phyloP scores from a whole-genome alignment of 2,113 vertebrate genomes.

The Pimephales promelas region DNA sequence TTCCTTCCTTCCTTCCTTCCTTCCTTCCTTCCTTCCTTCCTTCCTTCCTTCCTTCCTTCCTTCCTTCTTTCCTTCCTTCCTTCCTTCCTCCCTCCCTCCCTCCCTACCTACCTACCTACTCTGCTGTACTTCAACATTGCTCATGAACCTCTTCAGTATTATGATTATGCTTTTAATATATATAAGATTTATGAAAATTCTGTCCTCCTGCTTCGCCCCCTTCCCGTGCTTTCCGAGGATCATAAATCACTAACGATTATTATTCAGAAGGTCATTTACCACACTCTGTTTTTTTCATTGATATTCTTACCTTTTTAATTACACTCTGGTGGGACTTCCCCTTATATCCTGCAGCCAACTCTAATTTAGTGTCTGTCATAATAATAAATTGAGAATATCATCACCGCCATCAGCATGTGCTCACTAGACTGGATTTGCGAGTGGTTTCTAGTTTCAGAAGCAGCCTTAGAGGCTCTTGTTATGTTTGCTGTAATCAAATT shows the following conservation, averaged over 20 bases:
- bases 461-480: slow-evolving; percentile 38
- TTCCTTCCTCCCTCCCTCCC: background rate
- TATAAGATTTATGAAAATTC: slow-evolving; percentile 1
- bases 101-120: background rate
- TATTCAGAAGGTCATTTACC: slow-evolving; percentile 63
- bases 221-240: background rate
- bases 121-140: background rate
- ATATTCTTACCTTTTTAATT: slow-evolving; percentile 72
- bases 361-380: slow-evolving; percentile 65
- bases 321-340: slow-evolving; percentile 57
- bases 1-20: no score
- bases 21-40: no score
- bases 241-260: slow-evolving; percentile 62
- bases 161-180: background rate
- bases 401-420: slow-evolving; percentile 48
- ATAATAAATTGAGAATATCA: slow-evolving; percentile 62
- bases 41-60: no score
- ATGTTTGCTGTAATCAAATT: slow-evolving; percentile 57
- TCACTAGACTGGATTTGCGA: slow-evolving; percentile 41
- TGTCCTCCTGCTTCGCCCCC: slow-evolving; percentile 14
- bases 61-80: no score
- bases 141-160: slow-evolving; percentile 16
- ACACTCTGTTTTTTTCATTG: slow-evolving; percentile 59
- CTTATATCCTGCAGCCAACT: slow-evolving; percentile 56
- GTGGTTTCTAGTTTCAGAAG: slow-evolving; percentile 47